Percentiles rank a stretch among this genome's conserved stretches.
Conservation (phyloP, 1,140 invertebrate genomes). For the Scaptomyza montana region DNA sequence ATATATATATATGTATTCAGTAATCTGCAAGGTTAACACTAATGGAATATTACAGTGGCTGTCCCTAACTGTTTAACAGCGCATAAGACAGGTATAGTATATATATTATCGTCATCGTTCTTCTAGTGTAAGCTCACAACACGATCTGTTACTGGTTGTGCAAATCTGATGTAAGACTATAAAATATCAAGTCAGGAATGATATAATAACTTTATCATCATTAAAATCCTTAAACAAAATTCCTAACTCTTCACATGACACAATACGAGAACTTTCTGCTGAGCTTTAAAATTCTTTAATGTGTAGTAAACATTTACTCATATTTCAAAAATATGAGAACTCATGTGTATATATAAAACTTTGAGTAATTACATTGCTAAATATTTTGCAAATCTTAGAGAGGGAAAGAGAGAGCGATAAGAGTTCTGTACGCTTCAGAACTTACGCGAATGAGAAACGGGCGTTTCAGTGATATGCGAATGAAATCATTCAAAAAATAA, state of each 20-base stretch:
- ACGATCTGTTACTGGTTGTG: neutral
- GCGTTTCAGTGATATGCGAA: neutral
- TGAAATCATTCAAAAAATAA: slow-evolving; percentile 7
- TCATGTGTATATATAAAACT: too few relatives aligned
- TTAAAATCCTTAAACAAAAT: neutral
- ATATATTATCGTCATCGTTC: neutral
- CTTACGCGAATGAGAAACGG: neutral
- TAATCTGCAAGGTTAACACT: slow-evolving; percentile 6
- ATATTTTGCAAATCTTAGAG: slow-evolving; percentile 50
- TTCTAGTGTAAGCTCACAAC: neutral
- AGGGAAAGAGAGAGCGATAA: neutral
- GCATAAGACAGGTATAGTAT: neutral
- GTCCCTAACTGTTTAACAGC: slow-evolving; percentile 13
- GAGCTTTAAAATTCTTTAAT: slow-evolving; percentile 7
- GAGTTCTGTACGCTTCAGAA: neutral
- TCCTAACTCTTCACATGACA: slow-evolving; percentile 2
- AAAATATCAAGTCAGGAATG: too few relatives aligned
- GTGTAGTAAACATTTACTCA: slow-evolving; percentile 8
- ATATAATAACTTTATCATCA: neutral
- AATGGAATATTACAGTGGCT: slow-evolving; percentile 34
- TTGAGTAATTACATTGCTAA: slow-evolving; percentile 13
- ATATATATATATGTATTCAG: neutral
- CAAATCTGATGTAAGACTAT: neutral
- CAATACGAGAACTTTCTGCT: slow-evolving; percentile 5
- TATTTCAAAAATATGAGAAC: neutral